These are phyloP conservation scores for Glaucidium brasilianum DNA, from an alignment of 2,113 vertebrate genomes.

Conservation along the genomic window DNA sequence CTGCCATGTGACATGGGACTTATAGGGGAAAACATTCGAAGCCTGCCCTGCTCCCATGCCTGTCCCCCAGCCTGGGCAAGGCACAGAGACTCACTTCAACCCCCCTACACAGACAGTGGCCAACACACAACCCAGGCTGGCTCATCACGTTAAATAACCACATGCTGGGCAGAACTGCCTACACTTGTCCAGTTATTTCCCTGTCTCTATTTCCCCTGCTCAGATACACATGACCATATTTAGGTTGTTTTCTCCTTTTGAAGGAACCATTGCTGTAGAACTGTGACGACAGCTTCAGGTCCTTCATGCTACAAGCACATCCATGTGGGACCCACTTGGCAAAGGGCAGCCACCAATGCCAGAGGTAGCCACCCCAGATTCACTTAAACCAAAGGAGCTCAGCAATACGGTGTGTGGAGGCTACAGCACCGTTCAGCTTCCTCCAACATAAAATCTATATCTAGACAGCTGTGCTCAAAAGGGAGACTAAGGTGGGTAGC, in stretches of 20 bases:
- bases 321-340: not conserved
- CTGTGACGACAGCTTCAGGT: not conserved
- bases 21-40: rapidly evolving
- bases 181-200: not conserved
- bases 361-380: not conserved
- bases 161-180: not conserved
- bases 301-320: not conserved
- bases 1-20: not conserved
- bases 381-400: not conserved
- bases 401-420: not conserved
- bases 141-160: not conserved
- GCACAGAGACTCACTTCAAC: not conserved
- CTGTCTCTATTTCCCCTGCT: not conserved
- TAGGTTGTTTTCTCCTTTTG: not conserved
- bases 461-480: not conserved
- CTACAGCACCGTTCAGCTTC: not conserved
- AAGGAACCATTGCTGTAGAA: not conserved
- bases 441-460: not conserved
- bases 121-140: rapidly evolving
- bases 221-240: not conserved
- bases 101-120: rapidly evolving
- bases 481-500: not conserved
- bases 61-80: not conserved
- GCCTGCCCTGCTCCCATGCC: not conserved
- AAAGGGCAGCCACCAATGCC: not conserved